Evolutionary conservation across 92 coral and sea anemone species (phyloP), one percentile per base, ranked within the genome.

Genomic region (Phenganax stokvisi): DNA sequence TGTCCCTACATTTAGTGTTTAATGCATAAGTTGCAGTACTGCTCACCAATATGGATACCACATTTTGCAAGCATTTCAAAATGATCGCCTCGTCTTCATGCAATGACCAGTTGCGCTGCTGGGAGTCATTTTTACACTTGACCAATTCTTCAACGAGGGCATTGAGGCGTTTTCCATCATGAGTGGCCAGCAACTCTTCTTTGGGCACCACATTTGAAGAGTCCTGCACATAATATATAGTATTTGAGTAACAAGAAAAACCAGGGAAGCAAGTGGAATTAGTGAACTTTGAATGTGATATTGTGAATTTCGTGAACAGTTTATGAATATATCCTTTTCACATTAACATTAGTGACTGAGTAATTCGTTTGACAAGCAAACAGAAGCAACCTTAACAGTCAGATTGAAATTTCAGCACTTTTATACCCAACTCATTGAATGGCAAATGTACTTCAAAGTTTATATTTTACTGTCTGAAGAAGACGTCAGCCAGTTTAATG

Each of bases 21-120:
- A 37, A 37, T 37, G 47, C 47, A 74, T 30, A 31, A 28, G 3
- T 0, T 30, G 11, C 27, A 25, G 29, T 75, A 17, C 15, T 6
- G 81, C 88, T 51, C 80, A 93, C 98, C 97, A 92, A 81, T 10
- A 94, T 80, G 71, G 83, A 72, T 8, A 85, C 82, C 52, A 94
- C 75, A 53, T 94, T 79, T 71, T 87, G 82, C 55, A 94, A 88
- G 29, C 87, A 87, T 31, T 87, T 75, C n/a, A 65, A 74, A 76
- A 94, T 89, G 12, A 84, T 76, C 28, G 89, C 89, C 72, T 94
- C 92, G 76, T 94, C 98, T 84, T 92, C 91, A 82, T 90, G 93
- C 28, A 94, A 81, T 54, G 98, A 97, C 98, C 98, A 94, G 61
- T 91, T 94, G 72, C 98, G 89, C 82, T 94, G 98, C 74, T 94